These are phyloP conservation scores for Belgica antarctica DNA, from an alignment of 2,888 invertebrate species.

Conservation along the genomic window DNA sequence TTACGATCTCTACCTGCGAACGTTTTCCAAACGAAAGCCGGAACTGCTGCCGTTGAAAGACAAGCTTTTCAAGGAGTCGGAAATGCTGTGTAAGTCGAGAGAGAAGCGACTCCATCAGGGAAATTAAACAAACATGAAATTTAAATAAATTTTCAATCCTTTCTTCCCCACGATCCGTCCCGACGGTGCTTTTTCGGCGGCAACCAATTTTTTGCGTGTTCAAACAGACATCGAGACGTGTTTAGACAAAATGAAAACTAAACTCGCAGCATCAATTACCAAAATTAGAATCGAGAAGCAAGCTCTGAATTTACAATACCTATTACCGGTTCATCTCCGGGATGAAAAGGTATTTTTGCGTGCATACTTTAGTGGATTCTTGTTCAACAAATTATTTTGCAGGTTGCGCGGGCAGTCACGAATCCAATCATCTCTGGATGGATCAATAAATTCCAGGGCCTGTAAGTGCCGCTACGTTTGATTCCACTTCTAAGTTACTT, in stretches of 20 bases:
- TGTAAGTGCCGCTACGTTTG: conserved; percentile 54
- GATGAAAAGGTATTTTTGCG: too few relatives aligned
- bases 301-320: conserved; percentile 65
- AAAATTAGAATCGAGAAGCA: conserved; percentile 71
- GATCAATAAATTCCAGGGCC: conserved; percentile 73
- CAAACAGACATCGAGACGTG: conserved; percentile 60
- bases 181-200: conserved; percentile 36
- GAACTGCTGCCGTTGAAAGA: conserved; percentile 49
- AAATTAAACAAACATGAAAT: conserved; percentile 34
- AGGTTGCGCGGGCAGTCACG: conserved; percentile 60
- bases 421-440: conserved; percentile 68
- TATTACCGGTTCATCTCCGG: conserved; percentile 70
- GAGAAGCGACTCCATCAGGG: conserved; percentile 25
- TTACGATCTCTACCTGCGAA: conserved; percentile 59
- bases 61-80: conserved; percentile 49
- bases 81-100: conserved; percentile 49
- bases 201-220: background rate
- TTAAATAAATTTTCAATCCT: conserved; percentile 24
- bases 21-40: conserved; percentile 54
- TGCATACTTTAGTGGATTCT: too few relatives aligned
- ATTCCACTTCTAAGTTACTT: conserved; percentile 7
- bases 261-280: conserved; percentile 73
- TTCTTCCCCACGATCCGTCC: too few relatives aligned
- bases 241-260: conserved; percentile 65
- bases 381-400: too few relatives aligned